Evolutionary conservation across 2,797 vertebrate species (phyloP).

Genomic region (Eidolon dupreanum): DNA sequence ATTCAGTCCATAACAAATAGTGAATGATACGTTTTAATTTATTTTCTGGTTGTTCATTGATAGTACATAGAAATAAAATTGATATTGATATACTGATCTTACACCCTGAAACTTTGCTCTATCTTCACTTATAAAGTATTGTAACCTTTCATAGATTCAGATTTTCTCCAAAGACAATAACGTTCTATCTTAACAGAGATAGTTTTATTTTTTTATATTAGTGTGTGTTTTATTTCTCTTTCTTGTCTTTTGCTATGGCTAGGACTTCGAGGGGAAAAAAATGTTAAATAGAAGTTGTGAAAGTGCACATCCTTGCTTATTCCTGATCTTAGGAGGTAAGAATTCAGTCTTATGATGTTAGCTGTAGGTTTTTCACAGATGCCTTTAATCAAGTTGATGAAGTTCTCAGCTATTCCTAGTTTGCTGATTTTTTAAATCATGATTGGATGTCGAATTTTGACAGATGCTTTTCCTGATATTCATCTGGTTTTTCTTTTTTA

Average conservation of each 20-base stretch:
- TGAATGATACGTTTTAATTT: not conserved
- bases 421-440: not conserved
- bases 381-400: not conserved
- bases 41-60: not conserved
- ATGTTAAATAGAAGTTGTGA: not conserved
- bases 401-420: not conserved
- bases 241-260: not conserved
- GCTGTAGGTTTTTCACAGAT: not conserved
- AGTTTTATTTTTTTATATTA: not conserved
- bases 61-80: not conserved
- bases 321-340: not conserved
- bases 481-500: not conserved
- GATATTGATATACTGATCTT: not conserved
- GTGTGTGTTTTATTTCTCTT: slow-evolving; percentile 9
- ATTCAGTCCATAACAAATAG: not conserved
- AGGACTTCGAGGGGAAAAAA: not conserved
- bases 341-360: too few species aligned
- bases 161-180: not conserved
- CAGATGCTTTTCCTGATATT: not conserved
- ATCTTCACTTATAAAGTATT: not conserved
- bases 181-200: not conserved
- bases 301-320: not conserved
- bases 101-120: not conserved
- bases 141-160: not conserved
- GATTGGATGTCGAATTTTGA: not conserved